Conservation (phyloP, 2,113 vertebrate genomes). For the Grammomys surdaster region DNA sequence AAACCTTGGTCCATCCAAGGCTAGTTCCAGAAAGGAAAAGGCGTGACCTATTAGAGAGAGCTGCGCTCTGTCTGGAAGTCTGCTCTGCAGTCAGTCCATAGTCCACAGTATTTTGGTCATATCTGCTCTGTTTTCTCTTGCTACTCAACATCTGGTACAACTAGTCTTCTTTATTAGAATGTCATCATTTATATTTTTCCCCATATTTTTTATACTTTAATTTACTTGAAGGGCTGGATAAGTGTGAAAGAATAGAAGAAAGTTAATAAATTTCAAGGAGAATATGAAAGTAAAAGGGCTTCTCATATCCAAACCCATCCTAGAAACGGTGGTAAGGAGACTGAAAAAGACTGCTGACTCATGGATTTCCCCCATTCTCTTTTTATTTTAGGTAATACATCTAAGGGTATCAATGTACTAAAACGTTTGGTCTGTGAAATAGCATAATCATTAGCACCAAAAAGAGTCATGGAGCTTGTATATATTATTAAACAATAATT, state of each 20-base stretch:
- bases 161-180: conserved; percentile 65
- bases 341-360: conserved; percentile 80
- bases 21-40: conserved; percentile 52
- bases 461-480: conserved; percentile 79
- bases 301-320: conserved; percentile 70
- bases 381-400: conserved; percentile 83
- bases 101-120: conserved; percentile 64
- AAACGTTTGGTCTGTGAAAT: conserved; percentile 82
- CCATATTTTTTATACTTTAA: conserved; percentile 15
- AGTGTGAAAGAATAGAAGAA: conserved; percentile 35
- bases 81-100: conserved; percentile 2
- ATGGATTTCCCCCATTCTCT: conserved; percentile 74
- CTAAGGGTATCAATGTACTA: conserved; percentile 80
- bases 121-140: conserved; percentile 49
- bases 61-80: conserved; percentile 71
- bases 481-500: conserved; percentile 75
- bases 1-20: conserved; percentile 63
- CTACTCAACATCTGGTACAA: conserved; percentile 41
- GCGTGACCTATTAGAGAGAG: conserved; percentile 33
- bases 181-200: conserved; percentile 42
- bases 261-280: conserved; percentile 70
- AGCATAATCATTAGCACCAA: conserved; percentile 86
- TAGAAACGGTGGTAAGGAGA: conserved; percentile 83
- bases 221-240: conserved; percentile 53
- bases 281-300: conserved; percentile 72